A percentile compares a stretch with the other conserved stretches of the same genome.
These are phyloP conservation scores for Amphiprion ocellaris DNA, from an alignment of 2,113 vertebrate genomes.

Conservation along the genomic window DNA sequence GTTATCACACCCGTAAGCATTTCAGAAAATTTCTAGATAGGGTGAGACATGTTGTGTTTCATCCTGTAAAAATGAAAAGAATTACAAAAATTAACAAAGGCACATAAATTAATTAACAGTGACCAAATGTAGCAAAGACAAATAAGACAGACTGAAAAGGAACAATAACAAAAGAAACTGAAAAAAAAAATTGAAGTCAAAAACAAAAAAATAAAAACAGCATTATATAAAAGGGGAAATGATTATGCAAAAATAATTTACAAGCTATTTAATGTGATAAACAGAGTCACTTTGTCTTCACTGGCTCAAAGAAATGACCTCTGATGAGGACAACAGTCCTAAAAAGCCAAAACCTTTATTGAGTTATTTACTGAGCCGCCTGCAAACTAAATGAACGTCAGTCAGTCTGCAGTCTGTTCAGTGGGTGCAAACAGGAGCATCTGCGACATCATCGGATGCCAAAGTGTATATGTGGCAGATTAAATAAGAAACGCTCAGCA, in stretches of 20 bases:
- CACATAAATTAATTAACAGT: not conserved
- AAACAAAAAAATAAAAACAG: not conserved
- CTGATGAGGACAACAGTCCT: conserved; percentile 16
- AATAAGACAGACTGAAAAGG: conserved; percentile 1
- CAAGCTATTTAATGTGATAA: not conserved
- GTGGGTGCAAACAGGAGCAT: not conserved
- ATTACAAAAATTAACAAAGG: not conserved
- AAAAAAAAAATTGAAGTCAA: not conserved
- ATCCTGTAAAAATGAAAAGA: not conserved
- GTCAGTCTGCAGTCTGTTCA: not conserved
- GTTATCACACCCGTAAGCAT: not conserved
- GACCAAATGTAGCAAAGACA: not conserved
- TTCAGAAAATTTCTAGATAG: not conserved
- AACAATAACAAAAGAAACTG: not conserved
- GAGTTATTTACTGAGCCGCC: not conserved
- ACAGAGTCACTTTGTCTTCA: not conserved
- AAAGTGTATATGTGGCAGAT: conserved; percentile 11
- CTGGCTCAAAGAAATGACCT: not conserved
- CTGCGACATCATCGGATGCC: conserved; percentile 9
- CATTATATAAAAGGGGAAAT: not conserved
- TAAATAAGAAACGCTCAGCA: not conserved
- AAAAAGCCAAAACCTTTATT: conserved; percentile 1
- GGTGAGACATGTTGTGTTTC: conserved; percentile 4
- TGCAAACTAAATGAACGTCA: not conserved
- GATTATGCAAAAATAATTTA: not conserved